Evolutionary conservation across 2,113 vertebrate genomes (phyloP).

Genomic region (Erpornis zantholeuca): DNA sequence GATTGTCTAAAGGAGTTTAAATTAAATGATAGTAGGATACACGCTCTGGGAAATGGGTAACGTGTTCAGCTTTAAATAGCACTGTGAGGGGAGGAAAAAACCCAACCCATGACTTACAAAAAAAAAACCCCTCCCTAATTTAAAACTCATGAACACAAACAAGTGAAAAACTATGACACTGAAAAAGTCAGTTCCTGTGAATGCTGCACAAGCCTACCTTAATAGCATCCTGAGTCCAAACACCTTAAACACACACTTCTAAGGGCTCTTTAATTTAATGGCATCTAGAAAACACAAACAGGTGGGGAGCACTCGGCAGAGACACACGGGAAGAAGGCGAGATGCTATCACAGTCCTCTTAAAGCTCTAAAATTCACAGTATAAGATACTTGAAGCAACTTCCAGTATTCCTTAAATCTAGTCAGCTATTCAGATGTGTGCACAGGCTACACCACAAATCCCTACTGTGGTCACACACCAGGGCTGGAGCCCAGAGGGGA

Average conservation of each 20-base stretch:
- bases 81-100: neutral
- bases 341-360: constrained; percentile 54
- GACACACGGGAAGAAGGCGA: neutral
- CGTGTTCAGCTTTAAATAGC: neutral
- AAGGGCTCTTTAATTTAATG: constrained; percentile 23
- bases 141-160: constrained; percentile 46
- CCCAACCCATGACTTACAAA: neutral
- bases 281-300: constrained; percentile 3
- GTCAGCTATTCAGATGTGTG: constrained; percentile 9
- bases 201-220: constrained; percentile 19
- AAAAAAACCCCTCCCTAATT: neutral
- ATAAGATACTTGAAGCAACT: constrained; percentile 66
- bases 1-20: neutral
- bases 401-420: constrained; percentile 62
- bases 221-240: constrained; percentile 11
- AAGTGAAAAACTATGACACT: constrained; percentile 19
- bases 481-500: neutral
- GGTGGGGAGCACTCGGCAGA: neutral
- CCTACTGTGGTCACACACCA: neutral
- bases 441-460: constrained; percentile 21
- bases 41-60: neutral
- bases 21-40: neutral
- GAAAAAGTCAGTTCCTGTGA: neutral
- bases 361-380: constrained; percentile 74
- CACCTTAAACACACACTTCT: constrained; percentile 25